Evolutionary conservation across 2,113 vertebrate species (phyloP).

Genomic region (Echinops telfairi): DNA sequence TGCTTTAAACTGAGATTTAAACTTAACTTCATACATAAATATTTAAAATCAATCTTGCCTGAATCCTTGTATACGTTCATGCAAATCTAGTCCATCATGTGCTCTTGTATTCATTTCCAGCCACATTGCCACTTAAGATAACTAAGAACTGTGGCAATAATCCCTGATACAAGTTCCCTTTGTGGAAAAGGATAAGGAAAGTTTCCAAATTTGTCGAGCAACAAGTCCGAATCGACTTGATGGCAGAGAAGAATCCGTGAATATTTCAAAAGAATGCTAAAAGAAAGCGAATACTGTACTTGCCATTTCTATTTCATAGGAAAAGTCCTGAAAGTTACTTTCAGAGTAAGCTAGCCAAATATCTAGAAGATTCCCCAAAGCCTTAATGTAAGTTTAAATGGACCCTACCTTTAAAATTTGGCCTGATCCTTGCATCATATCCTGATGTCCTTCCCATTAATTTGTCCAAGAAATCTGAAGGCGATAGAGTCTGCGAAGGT

Average conservation of each 20-base stretch:
- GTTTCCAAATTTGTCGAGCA: constrained; percentile 55
- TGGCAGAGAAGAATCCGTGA: constrained; percentile 27
- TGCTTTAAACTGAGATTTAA: constrained; percentile 22
- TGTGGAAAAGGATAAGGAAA: constrained; percentile 51
- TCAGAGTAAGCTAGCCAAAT: constrained; percentile 15
- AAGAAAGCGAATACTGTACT: constrained; percentile 24
- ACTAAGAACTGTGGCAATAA: constrained; percentile 32
- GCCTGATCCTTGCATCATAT: constrained; percentile 98
- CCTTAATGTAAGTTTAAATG: constrained; percentile 64
- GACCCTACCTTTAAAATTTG: constrained; percentile 98
- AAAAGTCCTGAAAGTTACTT: constrained; percentile 38
- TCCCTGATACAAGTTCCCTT: constrained; percentile 34
- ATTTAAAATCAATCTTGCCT: constrained; percentile 8
- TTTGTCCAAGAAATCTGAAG: constrained; percentile 99
- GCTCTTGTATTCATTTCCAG: constrained; percentile 60
- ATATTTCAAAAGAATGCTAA: neutral
- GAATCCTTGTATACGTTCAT: neutral
- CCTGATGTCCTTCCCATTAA: constrained; percentile 99
- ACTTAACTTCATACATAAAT: constrained; percentile 6
- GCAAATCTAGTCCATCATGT: constrained; percentile 30
- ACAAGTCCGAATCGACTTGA: constrained; percentile 9
- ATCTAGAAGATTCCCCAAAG: constrained; percentile 30
- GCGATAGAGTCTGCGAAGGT: constrained; percentile 94
- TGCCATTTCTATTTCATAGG: constrained; percentile 47
- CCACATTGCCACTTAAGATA: constrained; percentile 3